Base-by-base conservation (phyloP, 1,140 invertebrate genomes). In the Acromyrmex charruanus region DNA sequence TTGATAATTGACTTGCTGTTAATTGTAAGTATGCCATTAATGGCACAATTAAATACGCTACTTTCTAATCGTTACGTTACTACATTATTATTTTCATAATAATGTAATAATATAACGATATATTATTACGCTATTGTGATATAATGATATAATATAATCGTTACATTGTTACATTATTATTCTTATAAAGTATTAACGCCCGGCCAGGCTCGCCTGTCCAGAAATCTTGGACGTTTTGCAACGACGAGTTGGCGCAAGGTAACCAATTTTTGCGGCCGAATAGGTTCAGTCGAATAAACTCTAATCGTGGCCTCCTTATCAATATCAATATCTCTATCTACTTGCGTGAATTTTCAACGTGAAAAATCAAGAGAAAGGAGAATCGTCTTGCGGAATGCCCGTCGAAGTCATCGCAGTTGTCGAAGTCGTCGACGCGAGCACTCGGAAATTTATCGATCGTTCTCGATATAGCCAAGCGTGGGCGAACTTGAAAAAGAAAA, bases 1-100 rank as follows among this genome's bases (percentile, higher is more conserved):
- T 91, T 88, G 63, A 93, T 93, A 93, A 93, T 93, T 93, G 92
- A 93, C 92, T 93, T 93, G 87, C 84, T 92, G 88, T 92, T 93
- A 93, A 92, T 91, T 92, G 87, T 93, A 92, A 72, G 87, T 75
- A 75, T 51, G 74, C 69, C 85, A 39, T 68, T 79, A 79, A 86
- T 61, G 88, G 72, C 79, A 80, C 77, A 55, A 69, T 88, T 82
- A 88, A 90, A 88, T 90, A 91, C 35, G 18, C 65, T 91, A 91
- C 39, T 35, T 10, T 82, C 80, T 89, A 88, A 75, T 69, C 74
- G 44, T 87, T 85, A 75, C 21, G 39, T 69, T 69, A 69, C 66
- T 69, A 69, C 66, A 51, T 69, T 69, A 69, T 69, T 28, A 69
- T 69, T 69, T 69, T 12, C 10, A 69, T 28, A 69, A 69, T 69